A percentile compares a stretch with the other conserved stretches of the same genome.
Conservation (phyloP, 2,113 vertebrate genomes). For the Salvator merianae region DNA sequence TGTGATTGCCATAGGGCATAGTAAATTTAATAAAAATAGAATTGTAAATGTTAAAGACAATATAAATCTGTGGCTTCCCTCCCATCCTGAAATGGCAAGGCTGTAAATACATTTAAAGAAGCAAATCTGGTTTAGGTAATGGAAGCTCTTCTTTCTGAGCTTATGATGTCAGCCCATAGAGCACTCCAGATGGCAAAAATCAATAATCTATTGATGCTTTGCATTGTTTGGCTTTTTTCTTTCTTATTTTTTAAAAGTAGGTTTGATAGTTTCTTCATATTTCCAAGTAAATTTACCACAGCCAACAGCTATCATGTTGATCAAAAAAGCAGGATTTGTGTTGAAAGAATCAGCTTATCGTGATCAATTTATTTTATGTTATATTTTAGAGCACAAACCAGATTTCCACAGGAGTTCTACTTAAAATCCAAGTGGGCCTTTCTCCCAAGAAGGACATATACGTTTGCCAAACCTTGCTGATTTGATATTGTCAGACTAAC, state of each 20-base stretch:
- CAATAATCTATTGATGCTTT: neutral
- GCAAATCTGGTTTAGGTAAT: constrained; percentile 9
- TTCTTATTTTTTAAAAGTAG: neutral
- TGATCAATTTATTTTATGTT: neutral
- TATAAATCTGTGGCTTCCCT: neutral
- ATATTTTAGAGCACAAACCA: neutral
- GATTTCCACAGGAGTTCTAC: neutral
- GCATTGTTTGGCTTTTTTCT: neutral
- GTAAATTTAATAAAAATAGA: constrained; percentile 15
- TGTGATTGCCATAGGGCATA: neutral
- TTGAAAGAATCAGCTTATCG: neutral
- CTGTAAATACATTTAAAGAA: constrained; percentile 6
- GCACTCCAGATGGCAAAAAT: constrained; percentile 8
- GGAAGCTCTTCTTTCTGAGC: neutral
- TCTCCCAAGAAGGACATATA: no score
- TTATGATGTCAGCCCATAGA: neutral
- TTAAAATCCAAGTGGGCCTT: no score
- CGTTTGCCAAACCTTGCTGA: neutral
- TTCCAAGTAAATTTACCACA: neutral
- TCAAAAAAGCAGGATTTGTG: neutral
- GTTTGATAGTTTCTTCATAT: neutral
- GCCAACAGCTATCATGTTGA: neutral
- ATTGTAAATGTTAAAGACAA: constrained; percentile 4
- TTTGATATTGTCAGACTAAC: neutral
- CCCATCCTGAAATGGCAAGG: constrained; percentile 13